A percentile compares a stretch with the other conserved stretches of the same genome.
Conservation (phyloP, 2,113 vertebrate genomes). For the Rousettus leschenaultii region DNA sequence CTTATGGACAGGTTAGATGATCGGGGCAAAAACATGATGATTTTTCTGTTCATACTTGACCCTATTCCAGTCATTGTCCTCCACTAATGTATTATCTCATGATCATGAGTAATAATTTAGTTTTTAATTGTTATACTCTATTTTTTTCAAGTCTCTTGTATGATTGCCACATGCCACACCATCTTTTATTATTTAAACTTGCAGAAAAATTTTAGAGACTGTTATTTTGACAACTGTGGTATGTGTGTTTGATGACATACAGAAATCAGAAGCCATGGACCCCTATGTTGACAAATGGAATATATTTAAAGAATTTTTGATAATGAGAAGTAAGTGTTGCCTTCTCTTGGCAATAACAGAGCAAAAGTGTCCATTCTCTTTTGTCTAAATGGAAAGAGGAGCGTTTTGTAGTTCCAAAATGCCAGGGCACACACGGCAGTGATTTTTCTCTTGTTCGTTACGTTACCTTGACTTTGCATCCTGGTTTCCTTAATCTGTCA, state of each 20-base stretch:
- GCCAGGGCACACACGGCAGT: fast-evolving
- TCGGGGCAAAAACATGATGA: not conserved
- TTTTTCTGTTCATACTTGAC: not conserved
- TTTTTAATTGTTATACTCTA: not conserved
- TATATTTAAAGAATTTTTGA: not conserved
- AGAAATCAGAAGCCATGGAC: not conserved
- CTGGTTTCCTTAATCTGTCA: not conserved
- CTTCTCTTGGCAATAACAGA: not conserved
- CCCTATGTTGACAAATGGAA: not conserved
- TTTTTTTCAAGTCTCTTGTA: not conserved
- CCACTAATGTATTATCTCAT: not conserved
- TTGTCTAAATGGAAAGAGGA: not conserved
- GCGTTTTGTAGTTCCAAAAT: not conserved
- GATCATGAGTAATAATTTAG: not conserved
- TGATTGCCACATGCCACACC: not conserved
- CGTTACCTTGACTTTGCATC: not conserved
- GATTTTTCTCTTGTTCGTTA: not conserved
- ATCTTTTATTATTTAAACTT: not conserved
- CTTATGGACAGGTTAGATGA: not conserved
- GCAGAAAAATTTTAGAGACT: not conserved
- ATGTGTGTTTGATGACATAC: not conserved
- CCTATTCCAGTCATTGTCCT: not conserved
- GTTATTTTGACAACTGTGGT: not conserved
- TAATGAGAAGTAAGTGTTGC: not conserved
- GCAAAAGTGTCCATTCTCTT: not conserved